Conservation (phyloP, 2,797 vertebrate genomes). For the Rhodeus uyekii region DNA sequence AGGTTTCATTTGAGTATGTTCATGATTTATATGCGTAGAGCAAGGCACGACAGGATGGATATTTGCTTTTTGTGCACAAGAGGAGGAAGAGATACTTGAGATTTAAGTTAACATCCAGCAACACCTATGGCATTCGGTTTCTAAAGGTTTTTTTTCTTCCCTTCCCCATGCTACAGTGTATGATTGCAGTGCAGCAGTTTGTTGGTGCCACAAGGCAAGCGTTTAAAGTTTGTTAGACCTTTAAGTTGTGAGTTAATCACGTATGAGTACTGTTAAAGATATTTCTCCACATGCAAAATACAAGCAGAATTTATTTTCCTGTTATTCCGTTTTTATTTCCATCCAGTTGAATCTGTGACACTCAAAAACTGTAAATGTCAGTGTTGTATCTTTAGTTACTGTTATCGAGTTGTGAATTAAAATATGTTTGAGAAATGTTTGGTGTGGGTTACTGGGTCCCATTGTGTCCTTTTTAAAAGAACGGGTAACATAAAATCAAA, state of each 20-base stretch:
- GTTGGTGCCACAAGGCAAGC: neutral
- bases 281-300: slow-evolving; percentile 2
- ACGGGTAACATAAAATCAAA: neutral
- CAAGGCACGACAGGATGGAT: neutral
- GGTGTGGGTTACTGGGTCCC: slow-evolving; percentile 8
- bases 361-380: slow-evolving; percentile 61
- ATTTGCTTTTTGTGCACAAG: slow-evolving; percentile 7
- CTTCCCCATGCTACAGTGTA: neutral
- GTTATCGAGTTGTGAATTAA: slow-evolving; percentile 65
- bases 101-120: neutral
- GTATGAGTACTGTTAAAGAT: neutral
- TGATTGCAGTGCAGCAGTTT: neutral
- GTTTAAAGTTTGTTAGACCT: neutral
- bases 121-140: slow-evolving; percentile 11
- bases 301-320: slow-evolving; percentile 29
- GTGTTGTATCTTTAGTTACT: slow-evolving; percentile 65
- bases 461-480: neutral
- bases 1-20: neutral
- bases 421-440: slow-evolving; percentile 50
- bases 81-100: neutral
- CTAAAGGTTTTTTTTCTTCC: neutral
- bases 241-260: neutral
- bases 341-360: slow-evolving; percentile 53
- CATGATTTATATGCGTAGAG: slow-evolving; percentile 4
- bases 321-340: slow-evolving; percentile 37